Evolutionary conservation across 2,797 vertebrate genomes (phyloP), one percentile per base, ranked within the genome.

Genomic region (Chaetophractus vellerosus): DNA sequence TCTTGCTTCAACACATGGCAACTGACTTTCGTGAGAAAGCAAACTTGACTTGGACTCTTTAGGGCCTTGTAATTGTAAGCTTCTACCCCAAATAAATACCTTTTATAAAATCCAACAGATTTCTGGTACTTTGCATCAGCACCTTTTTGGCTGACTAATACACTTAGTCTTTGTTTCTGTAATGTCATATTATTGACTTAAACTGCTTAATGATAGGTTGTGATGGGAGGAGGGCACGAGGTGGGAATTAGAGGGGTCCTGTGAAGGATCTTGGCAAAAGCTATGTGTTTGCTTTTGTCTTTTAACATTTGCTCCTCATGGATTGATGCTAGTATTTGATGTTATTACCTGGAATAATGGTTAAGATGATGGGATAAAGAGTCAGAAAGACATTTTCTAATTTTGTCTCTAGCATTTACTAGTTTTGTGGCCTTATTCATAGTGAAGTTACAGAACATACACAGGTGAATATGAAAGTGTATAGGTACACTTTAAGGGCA

Each of bases 331-430:
- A 59, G 18, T 79, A 19, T 59, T 74, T 71, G 38, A 38, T 45
- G 45, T 26, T 71, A 28, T 31, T 75, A 75, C 69, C 64, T 63
- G 14, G 33, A 57, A 68, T 41, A 84, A 63, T 21, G 41, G 41
- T 81, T 63, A 86, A 76, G 55, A n/a, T 94, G n/a, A 78, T 50
- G 50, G 16, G 61, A 59, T n/a, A 78, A 41, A 74, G 81, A 72
- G 33, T 78, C 63, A 63, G 18, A 18, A 68, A 71, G 38, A 88
- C 23, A 4, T 68, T 83, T 78, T 84, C 21, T 88, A 48, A 36
- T 82, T 83, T 24, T 41, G 69, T n/a, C 81, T 78, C 6, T 57
- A 74, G 64, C 26, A 74, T 23, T 72, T 8, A 45, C 28, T 72
- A 57, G 57, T 45, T 87, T 79, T 79, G 5, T 52, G 59, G 74